Evolutionary conservation across 2,113 vertebrate genomes (phyloP).

Genomic region (Athene cunicularia): DNA sequence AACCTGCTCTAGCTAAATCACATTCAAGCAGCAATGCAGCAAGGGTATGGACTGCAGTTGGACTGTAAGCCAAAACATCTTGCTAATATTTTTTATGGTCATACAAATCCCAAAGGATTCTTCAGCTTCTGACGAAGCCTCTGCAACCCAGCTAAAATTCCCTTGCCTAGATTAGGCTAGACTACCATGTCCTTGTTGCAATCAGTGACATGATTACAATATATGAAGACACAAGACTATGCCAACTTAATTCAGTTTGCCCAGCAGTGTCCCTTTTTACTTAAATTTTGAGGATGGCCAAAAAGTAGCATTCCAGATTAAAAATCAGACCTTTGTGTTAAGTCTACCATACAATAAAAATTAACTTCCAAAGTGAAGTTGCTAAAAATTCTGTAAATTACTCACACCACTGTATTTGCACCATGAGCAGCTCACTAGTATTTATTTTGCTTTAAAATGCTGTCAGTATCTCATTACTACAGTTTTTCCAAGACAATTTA

Average conservation of each 20-base stretch:
- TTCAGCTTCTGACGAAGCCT: not conserved
- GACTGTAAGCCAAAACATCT: not conserved
- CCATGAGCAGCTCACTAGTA: not conserved
- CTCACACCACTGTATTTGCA: not conserved
- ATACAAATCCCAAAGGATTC: not conserved
- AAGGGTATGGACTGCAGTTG: not conserved
- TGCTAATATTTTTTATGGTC: too few species aligned
- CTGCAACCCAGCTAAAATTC: not conserved
- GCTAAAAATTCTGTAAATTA: not conserved
- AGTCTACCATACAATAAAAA: not conserved
- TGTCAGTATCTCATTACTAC: not conserved
- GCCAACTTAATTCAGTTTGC: not conserved
- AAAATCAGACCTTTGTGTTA: not conserved
- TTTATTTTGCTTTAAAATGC: not conserved
- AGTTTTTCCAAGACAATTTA: not conserved
- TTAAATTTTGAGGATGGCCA: not conserved
- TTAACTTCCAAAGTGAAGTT: not conserved
- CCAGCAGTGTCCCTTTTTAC: not conserved
- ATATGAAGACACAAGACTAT: not conserved
- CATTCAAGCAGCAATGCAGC: not conserved
- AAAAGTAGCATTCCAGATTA: not conserved
- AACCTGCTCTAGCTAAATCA: not conserved
- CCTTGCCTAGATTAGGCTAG: not conserved
- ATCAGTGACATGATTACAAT: not conserved
- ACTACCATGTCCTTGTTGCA: not conserved